Conservation (phyloP, 2,113 vertebrate species). For the Lampris incognitus region DNA sequence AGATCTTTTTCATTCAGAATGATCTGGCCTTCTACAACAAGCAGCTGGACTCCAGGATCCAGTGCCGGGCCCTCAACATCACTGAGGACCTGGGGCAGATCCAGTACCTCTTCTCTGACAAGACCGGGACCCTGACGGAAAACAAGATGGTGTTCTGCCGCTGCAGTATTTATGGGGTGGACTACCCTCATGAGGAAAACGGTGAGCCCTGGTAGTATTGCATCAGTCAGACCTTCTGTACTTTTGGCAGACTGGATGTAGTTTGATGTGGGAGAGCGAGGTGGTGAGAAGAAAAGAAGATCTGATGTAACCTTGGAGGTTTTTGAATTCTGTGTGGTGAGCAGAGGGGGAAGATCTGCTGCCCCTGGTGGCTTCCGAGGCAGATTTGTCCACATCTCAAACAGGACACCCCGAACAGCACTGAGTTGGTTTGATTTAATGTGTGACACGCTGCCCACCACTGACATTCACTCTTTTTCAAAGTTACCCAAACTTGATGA, state of each 20-base stretch:
- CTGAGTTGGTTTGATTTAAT: no score
- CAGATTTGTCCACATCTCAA: no score
- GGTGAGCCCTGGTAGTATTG: slow-evolving; percentile 77
- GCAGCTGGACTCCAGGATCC: slow-evolving; percentile 85
- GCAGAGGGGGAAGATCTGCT: no score
- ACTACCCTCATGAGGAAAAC: slow-evolving; percentile 93
- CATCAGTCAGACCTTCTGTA: neutral
- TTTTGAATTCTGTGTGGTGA: no score
- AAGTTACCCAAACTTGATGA: no score
- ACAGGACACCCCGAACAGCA: no score
- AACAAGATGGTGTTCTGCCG: slow-evolving; percentile 97
- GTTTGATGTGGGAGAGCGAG: no score
- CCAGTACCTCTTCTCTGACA: slow-evolving; percentile 95
- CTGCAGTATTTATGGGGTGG: slow-evolving; percentile 92
- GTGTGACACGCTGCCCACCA: no score
- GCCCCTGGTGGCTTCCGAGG: no score
- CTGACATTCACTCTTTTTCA: no score
- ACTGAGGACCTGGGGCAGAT: slow-evolving; percentile 95
- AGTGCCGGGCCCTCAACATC: slow-evolving; percentile 94
- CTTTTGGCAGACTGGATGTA: neutral
- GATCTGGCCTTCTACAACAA: slow-evolving; percentile 91
- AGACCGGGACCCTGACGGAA: slow-evolving; percentile 96
- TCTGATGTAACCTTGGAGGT: no score
- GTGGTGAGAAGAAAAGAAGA: no score
- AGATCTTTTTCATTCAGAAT: slow-evolving; percentile 94